phyloP scores from a whole-genome alignment of 2,888 invertebrate species.

The Macaria liturata region DNA sequence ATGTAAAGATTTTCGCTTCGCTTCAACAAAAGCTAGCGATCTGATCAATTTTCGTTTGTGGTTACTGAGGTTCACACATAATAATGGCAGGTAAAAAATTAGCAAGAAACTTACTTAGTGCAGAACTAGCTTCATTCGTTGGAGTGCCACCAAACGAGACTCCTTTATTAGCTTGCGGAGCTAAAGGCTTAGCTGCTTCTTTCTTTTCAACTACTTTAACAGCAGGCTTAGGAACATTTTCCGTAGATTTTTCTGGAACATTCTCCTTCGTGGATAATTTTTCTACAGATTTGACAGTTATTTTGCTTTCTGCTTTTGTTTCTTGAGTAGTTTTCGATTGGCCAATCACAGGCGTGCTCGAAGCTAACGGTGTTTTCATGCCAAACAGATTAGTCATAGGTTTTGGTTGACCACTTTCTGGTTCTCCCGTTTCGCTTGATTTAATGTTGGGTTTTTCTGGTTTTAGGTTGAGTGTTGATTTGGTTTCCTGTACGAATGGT shows the following conservation, averaged over 20 bases:
- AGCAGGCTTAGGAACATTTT: constrained; percentile 35
- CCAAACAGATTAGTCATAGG: constrained; percentile 57
- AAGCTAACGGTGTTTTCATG: constrained; percentile 46
- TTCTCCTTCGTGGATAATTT: constrained; percentile 56
- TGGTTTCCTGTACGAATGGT: constrained; percentile 41
- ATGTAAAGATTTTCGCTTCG: too few species aligned
- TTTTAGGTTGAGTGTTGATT: constrained; percentile 23
- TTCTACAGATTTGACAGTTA: constrained; percentile 42
- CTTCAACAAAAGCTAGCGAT: too few species aligned
- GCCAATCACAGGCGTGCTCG: constrained; percentile 49
- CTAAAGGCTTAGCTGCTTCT: constrained; percentile 50
- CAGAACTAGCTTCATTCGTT: constrained; percentile 32
- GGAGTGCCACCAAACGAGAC: constrained; percentile 36
- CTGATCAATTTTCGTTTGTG: too few species aligned
- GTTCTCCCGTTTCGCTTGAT: constrained; percentile 69
- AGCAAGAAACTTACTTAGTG: too few species aligned
- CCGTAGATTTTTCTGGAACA: constrained; percentile 42
- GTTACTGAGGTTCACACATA: too few species aligned
- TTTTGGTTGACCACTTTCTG: constrained; percentile 47
- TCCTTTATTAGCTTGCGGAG: constrained; percentile 42
- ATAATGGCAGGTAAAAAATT: too few species aligned
- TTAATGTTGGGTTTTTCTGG: constrained; percentile 35
- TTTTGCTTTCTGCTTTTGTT: constrained; percentile 36
- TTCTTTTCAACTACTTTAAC: constrained; percentile 43
- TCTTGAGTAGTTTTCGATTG: constrained; percentile 49